Evolutionary conservation across 2,113 vertebrate species (phyloP).

Genomic region (Guaruba guarouba): DNA sequence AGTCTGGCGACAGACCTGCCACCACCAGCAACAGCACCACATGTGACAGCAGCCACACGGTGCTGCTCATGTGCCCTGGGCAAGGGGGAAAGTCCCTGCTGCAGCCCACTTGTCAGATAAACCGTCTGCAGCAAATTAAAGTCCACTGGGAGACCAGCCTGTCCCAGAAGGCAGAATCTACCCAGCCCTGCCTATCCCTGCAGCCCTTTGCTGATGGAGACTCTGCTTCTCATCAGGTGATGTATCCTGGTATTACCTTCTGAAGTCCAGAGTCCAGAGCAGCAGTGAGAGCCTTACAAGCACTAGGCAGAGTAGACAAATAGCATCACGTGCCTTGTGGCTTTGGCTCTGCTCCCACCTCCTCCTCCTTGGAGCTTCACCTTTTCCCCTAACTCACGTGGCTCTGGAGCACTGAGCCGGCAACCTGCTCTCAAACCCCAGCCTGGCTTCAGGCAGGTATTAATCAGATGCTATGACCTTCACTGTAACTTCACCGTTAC

Average conservation of each 20-base stretch:
- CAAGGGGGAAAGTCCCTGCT: not conserved
- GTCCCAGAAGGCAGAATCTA: not conserved
- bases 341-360: not conserved
- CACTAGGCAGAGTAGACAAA: not conserved
- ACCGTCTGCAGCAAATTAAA: not conserved
- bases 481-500: not conserved
- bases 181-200: not conserved
- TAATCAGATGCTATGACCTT: not conserved
- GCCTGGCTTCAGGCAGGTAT: not conserved
- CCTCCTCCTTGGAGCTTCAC: not conserved
- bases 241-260: not conserved
- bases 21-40: fast-evolving
- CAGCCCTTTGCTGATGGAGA: not conserved
- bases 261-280: not conserved
- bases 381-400: not conserved
- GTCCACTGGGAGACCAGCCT: not conserved
- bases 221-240: not conserved
- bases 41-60: fast-evolving
- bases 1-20: fast-evolving
- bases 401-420: not conserved
- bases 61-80: not conserved
- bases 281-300: not conserved
- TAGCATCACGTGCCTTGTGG: fast-evolving
- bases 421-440: not conserved
- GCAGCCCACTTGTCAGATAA: not conserved